These are phyloP conservation scores for Cyrtonyx montezumae DNA, from an alignment of 2,113 vertebrate genomes.

Conservation along the genomic window DNA sequence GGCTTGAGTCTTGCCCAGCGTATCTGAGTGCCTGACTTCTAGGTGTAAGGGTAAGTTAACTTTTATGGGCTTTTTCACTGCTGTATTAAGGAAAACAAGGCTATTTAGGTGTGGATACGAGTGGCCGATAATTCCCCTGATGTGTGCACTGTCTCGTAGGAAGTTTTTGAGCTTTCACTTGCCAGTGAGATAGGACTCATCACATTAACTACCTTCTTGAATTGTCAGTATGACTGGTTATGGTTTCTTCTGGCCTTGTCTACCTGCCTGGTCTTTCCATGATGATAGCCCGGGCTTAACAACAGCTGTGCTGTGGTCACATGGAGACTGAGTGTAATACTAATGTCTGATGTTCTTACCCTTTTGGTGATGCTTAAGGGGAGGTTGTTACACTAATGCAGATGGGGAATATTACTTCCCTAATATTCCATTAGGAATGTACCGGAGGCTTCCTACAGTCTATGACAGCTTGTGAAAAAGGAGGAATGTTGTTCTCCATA, in stretches of 20 bases:
- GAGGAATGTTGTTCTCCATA: background rate
- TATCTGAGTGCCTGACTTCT: background rate
- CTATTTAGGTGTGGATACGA: background rate
- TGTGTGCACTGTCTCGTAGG: background rate
- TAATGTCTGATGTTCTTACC: background rate
- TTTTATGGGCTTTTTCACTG: background rate
- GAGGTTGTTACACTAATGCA: background rate
- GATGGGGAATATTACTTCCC: background rate
- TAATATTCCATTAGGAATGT: rapidly evolving
- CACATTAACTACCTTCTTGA: background rate
- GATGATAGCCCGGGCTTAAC: background rate
- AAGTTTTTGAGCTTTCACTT: background rate
- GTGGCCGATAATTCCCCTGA: background rate
- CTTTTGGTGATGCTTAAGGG: too few relatives aligned
- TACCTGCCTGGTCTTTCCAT: background rate
- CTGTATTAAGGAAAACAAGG: background rate
- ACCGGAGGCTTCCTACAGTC: rapidly evolving
- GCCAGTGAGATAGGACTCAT: background rate
- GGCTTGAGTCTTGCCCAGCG: background rate
- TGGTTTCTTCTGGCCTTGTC: background rate
- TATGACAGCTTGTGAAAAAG: background rate
- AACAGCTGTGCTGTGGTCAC: rapidly evolving
- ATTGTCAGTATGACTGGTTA: background rate
- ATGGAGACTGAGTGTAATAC: background rate
- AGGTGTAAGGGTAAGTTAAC: background rate